These are phyloP conservation scores for Lycocerus yunnanus DNA, from an alignment of 2,888 invertebrate genomes.

Conservation along the genomic window DNA sequence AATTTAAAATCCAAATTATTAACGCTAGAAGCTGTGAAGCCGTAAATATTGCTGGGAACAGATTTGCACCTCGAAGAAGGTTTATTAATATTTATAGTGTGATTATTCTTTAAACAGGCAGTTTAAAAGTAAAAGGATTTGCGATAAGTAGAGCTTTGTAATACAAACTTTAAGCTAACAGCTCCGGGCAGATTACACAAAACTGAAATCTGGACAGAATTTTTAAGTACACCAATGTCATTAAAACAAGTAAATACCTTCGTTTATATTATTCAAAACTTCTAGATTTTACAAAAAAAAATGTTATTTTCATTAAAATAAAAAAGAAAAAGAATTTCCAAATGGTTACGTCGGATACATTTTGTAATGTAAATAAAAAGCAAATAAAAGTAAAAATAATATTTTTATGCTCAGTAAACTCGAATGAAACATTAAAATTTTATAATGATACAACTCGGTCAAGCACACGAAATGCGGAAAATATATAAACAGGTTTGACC, in stretches of 20 bases:
- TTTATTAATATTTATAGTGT: constrained; percentile 22
- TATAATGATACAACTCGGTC: background rate
- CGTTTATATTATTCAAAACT: background rate
- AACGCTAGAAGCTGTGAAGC: background rate
- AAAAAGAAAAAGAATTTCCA: too few species aligned
- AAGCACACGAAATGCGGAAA: background rate
- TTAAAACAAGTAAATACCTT: background rate
- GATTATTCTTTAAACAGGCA: constrained; percentile 18
- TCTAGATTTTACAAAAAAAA: too few species aligned
- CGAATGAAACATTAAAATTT: too few species aligned
- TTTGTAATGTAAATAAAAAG: too few species aligned
- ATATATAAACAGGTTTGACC: background rate
- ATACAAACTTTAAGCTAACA: constrained; percentile 17
- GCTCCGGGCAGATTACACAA: constrained; percentile 10
- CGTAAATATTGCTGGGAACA: background rate
- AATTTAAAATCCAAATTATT: background rate
- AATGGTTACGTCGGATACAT: too few species aligned
- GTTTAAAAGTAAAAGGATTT: constrained; percentile 17
- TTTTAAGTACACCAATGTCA: background rate
- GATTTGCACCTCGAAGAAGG: background rate
- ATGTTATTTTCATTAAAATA: too few species aligned
- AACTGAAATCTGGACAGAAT: background rate
- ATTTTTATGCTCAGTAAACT: background rate
- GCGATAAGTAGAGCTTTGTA: constrained; percentile 18
- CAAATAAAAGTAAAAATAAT: background rate